These are phyloP conservation scores for Onychostruthus taczanowskii DNA, from an alignment of 2,113 vertebrate genomes.

Conservation along the genomic window DNA sequence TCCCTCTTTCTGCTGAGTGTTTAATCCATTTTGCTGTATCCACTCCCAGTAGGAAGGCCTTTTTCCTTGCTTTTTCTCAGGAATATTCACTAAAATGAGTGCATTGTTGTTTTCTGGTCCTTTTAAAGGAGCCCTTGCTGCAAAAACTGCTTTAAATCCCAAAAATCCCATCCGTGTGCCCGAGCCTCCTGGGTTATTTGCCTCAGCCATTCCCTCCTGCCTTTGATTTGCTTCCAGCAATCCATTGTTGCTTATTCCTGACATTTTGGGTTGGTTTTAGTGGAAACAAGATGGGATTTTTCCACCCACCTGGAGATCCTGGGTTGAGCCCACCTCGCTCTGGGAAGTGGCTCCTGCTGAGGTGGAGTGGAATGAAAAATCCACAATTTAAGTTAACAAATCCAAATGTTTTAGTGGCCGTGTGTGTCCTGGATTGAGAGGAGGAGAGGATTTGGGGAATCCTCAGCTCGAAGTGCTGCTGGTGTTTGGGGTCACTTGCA, in stretches of 20 bases:
- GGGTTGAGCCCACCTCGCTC: fast-evolving
- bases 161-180: neutral
- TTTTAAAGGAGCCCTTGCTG: neutral
- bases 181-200: fast-evolving
- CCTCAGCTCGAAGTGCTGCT: neutral
- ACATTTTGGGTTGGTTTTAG: neutral
- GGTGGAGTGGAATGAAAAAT: neutral
- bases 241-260: neutral
- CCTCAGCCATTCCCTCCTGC: neutral
- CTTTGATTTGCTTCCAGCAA: neutral
- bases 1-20: neutral
- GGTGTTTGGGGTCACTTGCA: neutral
- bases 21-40: neutral
- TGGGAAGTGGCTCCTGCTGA: fast-evolving
- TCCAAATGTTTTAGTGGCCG: neutral
- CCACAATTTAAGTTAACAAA: neutral
- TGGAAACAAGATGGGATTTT: neutral
- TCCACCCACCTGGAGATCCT: neutral
- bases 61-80: neutral
- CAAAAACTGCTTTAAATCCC: neutral
- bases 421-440: neutral
- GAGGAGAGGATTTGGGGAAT: neutral
- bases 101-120: neutral
- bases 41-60: neutral
- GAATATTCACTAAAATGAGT: neutral